phyloP scores from a whole-genome alignment of 1,140 invertebrate genomes.

The Catajapyx aquilonaris region DNA sequence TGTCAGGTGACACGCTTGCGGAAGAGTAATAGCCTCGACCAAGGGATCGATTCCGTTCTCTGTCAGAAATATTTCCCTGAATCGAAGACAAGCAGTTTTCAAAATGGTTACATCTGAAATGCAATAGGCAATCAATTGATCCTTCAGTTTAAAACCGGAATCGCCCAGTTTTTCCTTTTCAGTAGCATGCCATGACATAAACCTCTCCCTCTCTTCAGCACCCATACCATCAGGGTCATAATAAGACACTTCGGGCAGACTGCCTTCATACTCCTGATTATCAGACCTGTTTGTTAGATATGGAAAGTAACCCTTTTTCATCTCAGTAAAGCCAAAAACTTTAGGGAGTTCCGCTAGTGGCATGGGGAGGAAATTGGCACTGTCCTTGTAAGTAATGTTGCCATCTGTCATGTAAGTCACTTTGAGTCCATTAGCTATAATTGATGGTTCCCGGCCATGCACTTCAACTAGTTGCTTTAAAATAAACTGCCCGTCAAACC shows the following conservation, averaged over 20 bases:
- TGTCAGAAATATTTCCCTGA: background rate
- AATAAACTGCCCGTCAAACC: background rate
- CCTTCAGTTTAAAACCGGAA: background rate
- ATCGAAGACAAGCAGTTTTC: background rate
- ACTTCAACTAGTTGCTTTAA: no score
- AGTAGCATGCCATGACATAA: background rate
- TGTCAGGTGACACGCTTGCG: background rate
- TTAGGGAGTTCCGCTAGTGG: background rate
- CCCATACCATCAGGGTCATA: background rate
- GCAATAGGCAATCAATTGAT: background rate
- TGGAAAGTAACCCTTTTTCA: background rate
- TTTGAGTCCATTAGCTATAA: background rate
- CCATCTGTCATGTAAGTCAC: background rate
- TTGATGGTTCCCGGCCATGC: no score
- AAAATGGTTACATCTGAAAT: background rate
- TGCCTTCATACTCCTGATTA: background rate
- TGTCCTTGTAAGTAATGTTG: background rate
- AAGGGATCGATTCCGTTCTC: background rate
- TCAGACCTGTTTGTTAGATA: background rate
- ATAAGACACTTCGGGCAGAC: background rate
- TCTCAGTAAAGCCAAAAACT: background rate
- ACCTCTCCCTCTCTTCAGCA: background rate
- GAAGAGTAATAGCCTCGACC: background rate
- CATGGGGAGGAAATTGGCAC: background rate
- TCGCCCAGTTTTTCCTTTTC: background rate